These are phyloP conservation scores for Coendou prehensilis DNA, from an alignment of 2,797 vertebrate species.

Conservation along the genomic window DNA sequence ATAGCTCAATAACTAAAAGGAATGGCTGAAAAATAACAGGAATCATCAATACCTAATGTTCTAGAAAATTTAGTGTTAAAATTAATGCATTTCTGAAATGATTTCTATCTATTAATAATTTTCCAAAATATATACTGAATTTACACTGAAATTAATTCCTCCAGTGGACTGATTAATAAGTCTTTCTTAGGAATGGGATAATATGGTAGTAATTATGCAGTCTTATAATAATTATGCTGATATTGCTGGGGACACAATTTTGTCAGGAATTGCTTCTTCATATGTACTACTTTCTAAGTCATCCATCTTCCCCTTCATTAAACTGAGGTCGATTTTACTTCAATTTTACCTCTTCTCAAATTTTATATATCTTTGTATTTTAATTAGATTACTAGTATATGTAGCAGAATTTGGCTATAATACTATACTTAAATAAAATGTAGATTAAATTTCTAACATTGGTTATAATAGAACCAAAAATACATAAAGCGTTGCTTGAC, in stretches of 20 bases:
- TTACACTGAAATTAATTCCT: slow-evolving; percentile 28
- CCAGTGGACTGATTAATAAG: background rate
- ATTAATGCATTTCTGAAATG: background rate
- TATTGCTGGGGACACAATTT: background rate
- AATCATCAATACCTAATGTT: slow-evolving; percentile 24
- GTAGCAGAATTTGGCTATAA: background rate
- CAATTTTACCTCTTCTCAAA: background rate
- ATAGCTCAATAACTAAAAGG: background rate
- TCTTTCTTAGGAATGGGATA: background rate
- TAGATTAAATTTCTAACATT: background rate
- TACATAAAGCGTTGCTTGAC: background rate
- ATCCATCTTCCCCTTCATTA: background rate
- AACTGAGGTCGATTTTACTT: background rate
- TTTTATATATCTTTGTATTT: background rate
- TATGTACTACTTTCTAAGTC: background rate
- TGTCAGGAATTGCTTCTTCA: background rate
- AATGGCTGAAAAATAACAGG: background rate
- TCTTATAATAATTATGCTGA: background rate
- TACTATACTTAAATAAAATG: background rate
- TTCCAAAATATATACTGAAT: slow-evolving; percentile 16
- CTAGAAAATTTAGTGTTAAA: slow-evolving; percentile 21
- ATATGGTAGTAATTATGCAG: background rate
- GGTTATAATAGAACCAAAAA: background rate
- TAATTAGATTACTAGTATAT: slow-evolving; percentile 10
- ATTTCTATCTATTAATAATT: background rate